Evolutionary conservation across 64 coral and sea anemone species (phyloP).

Genomic region (Pachyseris speciosa): DNA sequence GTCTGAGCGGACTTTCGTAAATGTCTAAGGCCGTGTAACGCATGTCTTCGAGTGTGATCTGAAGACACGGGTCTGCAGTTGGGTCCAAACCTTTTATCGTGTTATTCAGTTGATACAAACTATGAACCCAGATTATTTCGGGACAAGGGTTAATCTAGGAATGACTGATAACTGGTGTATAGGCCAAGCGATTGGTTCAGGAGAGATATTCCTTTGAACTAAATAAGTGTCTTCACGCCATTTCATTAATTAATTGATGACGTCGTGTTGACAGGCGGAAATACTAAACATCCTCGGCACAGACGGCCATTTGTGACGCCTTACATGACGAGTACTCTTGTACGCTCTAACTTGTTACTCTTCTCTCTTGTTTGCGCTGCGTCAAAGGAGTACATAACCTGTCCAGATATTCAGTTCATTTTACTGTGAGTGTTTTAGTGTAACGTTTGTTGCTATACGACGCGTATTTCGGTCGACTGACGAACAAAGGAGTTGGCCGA

Average conservation of each 20-base stretch:
- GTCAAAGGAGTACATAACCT: neutral
- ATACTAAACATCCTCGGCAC: slow-evolving; percentile 29
- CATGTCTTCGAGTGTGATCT: neutral
- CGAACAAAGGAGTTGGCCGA: neutral
- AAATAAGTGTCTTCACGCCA: slow-evolving; percentile 4
- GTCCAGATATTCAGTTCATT: slow-evolving; percentile 8
- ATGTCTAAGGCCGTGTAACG: neutral
- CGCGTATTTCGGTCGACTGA: neutral
- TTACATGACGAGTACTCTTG: slow-evolving; percentile 10
- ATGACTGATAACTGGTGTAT: neutral
- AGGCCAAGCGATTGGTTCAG: neutral
- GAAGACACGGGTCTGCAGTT: too few species aligned
- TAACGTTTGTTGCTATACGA: neutral
- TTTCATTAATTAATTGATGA: slow-evolving; percentile 59
- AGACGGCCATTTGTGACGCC: slow-evolving; percentile 49
- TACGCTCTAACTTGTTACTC: neutral
- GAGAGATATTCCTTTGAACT: slow-evolving; percentile 3
- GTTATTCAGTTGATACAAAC: neutral
- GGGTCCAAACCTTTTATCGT: neutral
- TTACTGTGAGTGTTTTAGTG: neutral
- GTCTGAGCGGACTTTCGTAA: neutral
- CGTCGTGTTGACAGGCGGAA: slow-evolving; percentile 53
- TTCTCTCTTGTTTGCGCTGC: neutral
- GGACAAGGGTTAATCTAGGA: neutral
- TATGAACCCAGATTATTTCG: neutral